Conservation (phyloP, 2,797 vertebrate genomes). For the Chloroceryle amazona region DNA sequence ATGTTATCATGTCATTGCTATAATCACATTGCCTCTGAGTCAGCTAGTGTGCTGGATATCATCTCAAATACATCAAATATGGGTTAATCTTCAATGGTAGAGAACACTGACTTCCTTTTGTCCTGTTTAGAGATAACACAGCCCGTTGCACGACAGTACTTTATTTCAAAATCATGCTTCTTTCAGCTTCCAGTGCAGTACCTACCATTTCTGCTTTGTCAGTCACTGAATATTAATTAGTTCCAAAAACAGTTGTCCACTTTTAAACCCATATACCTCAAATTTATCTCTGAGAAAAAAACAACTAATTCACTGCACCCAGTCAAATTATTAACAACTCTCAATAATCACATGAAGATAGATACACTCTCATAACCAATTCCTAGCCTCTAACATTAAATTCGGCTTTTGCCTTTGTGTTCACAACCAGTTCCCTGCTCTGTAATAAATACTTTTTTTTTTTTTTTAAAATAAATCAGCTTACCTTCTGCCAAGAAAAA, state of each 20-base stretch:
- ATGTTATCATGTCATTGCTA: not conserved
- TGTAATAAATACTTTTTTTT: not conserved
- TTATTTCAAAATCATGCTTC: not conserved
- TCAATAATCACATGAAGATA: not conserved
- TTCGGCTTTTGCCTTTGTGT: not conserved
- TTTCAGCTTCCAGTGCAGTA: not conserved
- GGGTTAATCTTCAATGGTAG: not conserved
- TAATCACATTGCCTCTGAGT: not conserved
- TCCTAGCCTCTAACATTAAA: not conserved
- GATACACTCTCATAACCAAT: rapidly evolving
- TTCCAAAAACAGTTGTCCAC: not conserved
- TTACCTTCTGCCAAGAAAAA: not conserved
- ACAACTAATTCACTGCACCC: not conserved
- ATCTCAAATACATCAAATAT: not conserved
- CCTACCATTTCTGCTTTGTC: not conserved
- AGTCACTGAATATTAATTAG: not conserved
- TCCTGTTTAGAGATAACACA: not conserved
- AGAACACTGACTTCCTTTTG: not conserved
- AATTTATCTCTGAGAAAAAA: not conserved
- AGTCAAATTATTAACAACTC: not conserved
- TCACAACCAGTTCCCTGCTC: rapidly evolving
- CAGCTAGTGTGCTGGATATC: not conserved
- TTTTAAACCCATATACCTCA: not conserved
- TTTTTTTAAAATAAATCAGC: not conserved
- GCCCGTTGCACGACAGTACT: not conserved